Conservation (phyloP, 2,797 vertebrate species). For the Aphelocoma californica region DNA sequence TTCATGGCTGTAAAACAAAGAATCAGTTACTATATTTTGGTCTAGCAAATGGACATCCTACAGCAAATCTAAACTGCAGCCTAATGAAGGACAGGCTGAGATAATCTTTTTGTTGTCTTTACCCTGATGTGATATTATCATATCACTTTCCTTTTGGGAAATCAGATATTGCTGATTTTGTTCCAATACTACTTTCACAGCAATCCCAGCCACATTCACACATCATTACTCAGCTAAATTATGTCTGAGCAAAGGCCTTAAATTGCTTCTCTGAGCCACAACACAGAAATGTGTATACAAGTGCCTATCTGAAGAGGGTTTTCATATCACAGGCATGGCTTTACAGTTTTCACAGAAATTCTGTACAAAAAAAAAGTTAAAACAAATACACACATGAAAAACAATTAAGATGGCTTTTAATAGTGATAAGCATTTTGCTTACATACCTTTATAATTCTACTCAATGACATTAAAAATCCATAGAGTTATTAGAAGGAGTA, state of each 20-base stretch:
- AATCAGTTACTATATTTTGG: background rate
- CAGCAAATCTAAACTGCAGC: background rate
- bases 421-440: background rate
- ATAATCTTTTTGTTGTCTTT: background rate
- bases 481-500: background rate
- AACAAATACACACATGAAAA: background rate
- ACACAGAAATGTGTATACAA: background rate
- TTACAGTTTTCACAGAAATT: background rate
- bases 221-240: background rate
- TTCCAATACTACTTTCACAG: background rate
- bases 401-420: background rate
- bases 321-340: background rate
- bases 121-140: background rate
- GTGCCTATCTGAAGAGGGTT: background rate
- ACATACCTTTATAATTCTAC: background rate
- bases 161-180: background rate
- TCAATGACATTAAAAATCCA: background rate
- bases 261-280: background rate
- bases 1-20: background rate
- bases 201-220: background rate
- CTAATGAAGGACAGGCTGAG: background rate
- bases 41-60: background rate
- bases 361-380: background rate
- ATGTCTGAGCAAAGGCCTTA: background rate
- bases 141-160: background rate